Percentiles rank a stretch among this genome's conserved stretches.
Evolutionary conservation across 2,113 vertebrate genomes (phyloP).

Genomic region (Carassius gibelio): DNA sequence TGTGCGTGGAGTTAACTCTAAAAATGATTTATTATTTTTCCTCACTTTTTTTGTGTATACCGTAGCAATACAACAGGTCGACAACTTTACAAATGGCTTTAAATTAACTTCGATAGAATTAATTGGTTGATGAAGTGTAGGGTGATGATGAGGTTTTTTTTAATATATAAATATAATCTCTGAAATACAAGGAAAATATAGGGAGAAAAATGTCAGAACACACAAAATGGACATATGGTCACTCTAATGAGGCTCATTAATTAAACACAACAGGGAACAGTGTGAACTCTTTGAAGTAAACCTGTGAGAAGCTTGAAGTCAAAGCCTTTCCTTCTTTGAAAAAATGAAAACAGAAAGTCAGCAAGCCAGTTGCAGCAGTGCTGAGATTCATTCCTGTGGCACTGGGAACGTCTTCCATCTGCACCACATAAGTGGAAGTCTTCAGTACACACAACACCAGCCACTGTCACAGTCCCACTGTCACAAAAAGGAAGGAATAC

Average conservation of each 20-base stretch:
- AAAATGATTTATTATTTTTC: too few relatives aligned
- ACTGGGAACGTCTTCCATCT: conserved; percentile 24
- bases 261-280: neutral
- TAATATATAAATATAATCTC: neutral
- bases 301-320: neutral
- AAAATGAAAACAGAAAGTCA: neutral
- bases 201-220: neutral
- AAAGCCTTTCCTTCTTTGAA: neutral
- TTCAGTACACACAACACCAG: conserved; percentile 12
- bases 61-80: too few relatives aligned
- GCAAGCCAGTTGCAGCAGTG: neutral
- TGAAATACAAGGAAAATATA: neutral
- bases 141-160: neutral
- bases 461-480: neutral
- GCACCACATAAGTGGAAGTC: conserved; percentile 11
- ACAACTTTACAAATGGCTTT: neutral
- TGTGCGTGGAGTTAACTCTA: too few relatives aligned
- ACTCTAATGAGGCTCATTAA: conserved; percentile 2
- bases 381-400: conserved; percentile 26
- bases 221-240: neutral
- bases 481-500: conserved; percentile 4
- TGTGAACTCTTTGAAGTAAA: conserved; percentile 1
- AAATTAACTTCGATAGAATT: neutral
- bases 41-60: too few relatives aligned
- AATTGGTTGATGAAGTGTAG: neutral